These are phyloP conservation scores for Allobates femoralis DNA, from an alignment of 2,797 vertebrate species.

Conservation along the genomic window DNA sequence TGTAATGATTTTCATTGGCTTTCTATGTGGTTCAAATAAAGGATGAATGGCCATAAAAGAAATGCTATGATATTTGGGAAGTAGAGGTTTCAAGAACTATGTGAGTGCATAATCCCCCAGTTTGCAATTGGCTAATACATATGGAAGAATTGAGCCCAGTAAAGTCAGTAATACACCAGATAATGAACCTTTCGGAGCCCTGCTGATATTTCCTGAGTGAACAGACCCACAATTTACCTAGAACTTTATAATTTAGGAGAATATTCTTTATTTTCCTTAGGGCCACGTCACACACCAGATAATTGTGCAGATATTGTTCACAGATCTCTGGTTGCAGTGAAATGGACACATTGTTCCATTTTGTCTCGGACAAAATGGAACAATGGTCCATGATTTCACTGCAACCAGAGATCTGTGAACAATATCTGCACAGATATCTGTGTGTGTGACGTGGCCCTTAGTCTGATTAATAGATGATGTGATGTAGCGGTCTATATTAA, in stretches of 20 bases:
- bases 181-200: slow-evolving; percentile 38
- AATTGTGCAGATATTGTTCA: no score
- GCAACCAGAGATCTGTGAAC: no score
- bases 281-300: no score
- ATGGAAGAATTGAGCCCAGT: slow-evolving; percentile 26
- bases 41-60: not conserved
- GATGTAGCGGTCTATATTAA: slow-evolving; percentile 3
- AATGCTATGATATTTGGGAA: slow-evolving; percentile 1
- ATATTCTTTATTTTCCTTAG: slow-evolving; percentile 34
- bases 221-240: not conserved
- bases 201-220: slow-evolving; percentile 24
- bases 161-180: slow-evolving; percentile 18
- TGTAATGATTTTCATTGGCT: slow-evolving; percentile 21
- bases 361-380: no score
- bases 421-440: no score
- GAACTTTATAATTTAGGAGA: slow-evolving; percentile 37
- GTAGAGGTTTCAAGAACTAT: not conserved
- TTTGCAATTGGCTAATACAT: slow-evolving; percentile 10
- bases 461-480: slow-evolving; percentile 48
- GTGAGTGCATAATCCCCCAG: not conserved
- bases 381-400: no score
- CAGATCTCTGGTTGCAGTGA: no score
- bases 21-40: not conserved
- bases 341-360: no score
- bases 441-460: no score